phyloP scores from a whole-genome alignment of 2,797 vertebrate genomes.

The Fistularia tabacaria region DNA sequence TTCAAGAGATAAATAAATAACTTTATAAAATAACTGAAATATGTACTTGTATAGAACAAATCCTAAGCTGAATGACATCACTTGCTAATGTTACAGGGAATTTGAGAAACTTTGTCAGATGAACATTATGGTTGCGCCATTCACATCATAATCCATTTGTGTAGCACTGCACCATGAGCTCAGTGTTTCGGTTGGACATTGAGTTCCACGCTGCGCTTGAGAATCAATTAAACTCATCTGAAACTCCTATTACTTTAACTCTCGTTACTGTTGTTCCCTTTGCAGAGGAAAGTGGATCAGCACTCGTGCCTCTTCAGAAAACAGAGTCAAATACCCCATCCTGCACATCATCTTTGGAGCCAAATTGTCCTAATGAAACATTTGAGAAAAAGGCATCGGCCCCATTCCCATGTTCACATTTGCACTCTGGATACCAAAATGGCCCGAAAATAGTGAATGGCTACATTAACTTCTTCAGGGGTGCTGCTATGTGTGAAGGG shows the following conservation, averaged over 20 bases:
- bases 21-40: background rate
- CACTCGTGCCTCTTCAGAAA: constrained; percentile 35
- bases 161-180: too few species aligned
- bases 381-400: constrained; percentile 12
- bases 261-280: constrained; percentile 11
- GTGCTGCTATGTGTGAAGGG: constrained; percentile 10
- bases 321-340: constrained; percentile 7
- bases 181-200: too few species aligned
- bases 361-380: constrained; percentile 5
- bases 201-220: too few species aligned
- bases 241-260: background rate
- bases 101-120: too few species aligned
- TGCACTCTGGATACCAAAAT: constrained; percentile 13
- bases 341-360: background rate
- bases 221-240: too few species aligned
- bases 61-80: too few species aligned
- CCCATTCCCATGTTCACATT: constrained; percentile 23
- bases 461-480: constrained; percentile 5
- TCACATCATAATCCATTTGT: too few species aligned
- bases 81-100: too few species aligned
- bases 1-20: background rate
- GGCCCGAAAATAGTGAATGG: constrained; percentile 15
- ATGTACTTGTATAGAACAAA: too few species aligned
- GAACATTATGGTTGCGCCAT: too few species aligned
- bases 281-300: constrained; percentile 41